Evolutionary conservation across 1,140 invertebrate species (phyloP).

Genomic region (Nebria ingens): DNA sequence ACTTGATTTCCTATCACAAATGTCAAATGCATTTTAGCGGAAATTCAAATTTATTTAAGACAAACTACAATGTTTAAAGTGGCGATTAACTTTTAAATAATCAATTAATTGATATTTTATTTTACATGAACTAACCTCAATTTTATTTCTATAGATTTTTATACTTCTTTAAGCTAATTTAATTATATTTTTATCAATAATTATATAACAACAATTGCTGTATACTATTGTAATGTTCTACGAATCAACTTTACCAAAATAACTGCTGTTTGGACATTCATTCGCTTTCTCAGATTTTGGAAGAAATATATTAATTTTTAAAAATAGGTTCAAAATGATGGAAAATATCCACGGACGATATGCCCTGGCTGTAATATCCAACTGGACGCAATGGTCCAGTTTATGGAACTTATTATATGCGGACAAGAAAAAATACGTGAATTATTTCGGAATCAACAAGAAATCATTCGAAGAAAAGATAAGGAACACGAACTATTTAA

Average conservation of each 20-base stretch:
- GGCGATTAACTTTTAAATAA: too few species aligned
- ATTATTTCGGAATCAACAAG: slow-evolving; percentile 39
- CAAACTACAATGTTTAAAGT: too few species aligned
- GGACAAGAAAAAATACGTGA: slow-evolving; percentile 50
- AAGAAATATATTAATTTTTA: slow-evolving; percentile 13
- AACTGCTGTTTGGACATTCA: too few species aligned
- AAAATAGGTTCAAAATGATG: slow-evolving; percentile 51
- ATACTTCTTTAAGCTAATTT: too few species aligned
- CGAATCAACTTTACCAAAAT: too few species aligned
- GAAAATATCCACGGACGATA: slow-evolving; percentile 54
- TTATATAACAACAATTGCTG: too few species aligned
- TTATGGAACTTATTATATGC: slow-evolving; percentile 55
- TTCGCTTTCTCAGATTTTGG: too few species aligned
- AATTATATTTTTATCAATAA: too few species aligned
- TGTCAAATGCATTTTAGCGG: slow-evolving; percentile 14
- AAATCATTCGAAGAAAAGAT: slow-evolving; percentile 19
- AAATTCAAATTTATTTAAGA: slow-evolving; percentile 27
- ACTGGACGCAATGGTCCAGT: slow-evolving; percentile 56
- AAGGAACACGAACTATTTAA: slow-evolving; percentile 27
- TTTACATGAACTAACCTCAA: too few species aligned
- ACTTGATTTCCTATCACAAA: slow-evolving; percentile 44
- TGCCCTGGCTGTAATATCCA: slow-evolving; percentile 66
- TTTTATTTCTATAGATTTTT: too few species aligned
- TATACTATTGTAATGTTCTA: too few species aligned
- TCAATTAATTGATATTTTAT: too few species aligned